Conservation (phyloP, 2,797 vertebrate species). For the Notoglanidium macrostoma region DNA sequence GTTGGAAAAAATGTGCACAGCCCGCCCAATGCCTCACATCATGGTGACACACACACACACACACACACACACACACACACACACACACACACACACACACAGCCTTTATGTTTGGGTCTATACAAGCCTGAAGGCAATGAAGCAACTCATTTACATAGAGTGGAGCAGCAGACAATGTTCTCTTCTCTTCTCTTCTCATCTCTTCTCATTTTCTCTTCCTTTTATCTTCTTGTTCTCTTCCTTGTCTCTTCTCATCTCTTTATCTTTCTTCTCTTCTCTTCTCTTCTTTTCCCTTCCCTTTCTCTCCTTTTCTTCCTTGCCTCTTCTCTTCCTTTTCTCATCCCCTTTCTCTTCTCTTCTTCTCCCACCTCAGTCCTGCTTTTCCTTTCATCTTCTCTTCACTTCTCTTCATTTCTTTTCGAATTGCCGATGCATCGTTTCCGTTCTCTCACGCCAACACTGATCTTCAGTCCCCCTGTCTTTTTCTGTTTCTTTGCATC, state of each 20-base stretch:
- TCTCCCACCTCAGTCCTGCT: not conserved
- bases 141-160: constrained; percentile 44
- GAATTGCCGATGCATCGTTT: not conserved
- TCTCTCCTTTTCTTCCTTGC: not conserved
- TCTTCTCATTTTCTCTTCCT: not conserved
- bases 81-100: not conserved
- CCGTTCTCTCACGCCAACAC: not conserved
- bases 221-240: not conserved
- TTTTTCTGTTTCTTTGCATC: not conserved
- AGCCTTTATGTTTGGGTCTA: constrained; percentile 23
- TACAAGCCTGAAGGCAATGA: constrained; percentile 31
- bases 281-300: not conserved
- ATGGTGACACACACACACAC: constrained; percentile 14
- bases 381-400: not conserved
- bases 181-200: too few species aligned
- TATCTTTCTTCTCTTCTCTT: not conserved
- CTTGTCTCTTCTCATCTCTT: not conserved
- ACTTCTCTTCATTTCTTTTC: too few species aligned
- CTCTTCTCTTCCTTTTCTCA: not conserved
- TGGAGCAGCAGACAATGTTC: constrained; percentile 1
- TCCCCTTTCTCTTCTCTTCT: not conserved
- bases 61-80: constrained; percentile 17
- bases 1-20: constrained; percentile 71
- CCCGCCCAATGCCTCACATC: constrained; percentile 60
- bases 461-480: too few species aligned